Evolutionary conservation across 2,113 vertebrate genomes (phyloP), one percentile per base, ranked within the genome.

Genomic region (Caranx melampygus): DNA sequence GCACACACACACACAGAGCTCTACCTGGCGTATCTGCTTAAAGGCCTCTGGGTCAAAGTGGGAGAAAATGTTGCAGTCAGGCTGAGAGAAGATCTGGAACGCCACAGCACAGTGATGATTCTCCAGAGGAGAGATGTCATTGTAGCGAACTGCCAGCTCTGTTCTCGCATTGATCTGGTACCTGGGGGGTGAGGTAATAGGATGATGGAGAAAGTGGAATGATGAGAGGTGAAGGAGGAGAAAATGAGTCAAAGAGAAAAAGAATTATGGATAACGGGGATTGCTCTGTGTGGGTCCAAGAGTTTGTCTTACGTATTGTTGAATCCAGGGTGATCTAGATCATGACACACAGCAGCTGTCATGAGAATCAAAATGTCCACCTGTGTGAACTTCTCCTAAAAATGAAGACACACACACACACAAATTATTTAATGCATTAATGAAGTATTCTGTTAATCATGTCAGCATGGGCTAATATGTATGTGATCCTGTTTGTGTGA

Each of bases 21-120:
- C 5, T 15, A 99, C 97, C 96, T 99, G 97, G 61, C 96, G 91
- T 68, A 98, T 96, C 92, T 96, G 96, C 78, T 95, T 97, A 92
- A 98, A 98, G 57, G 93, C 92, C 3, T 98, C 97, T 0, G 94
- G 87, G 35, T 95, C 87, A 3, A 97, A 91, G 0, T 91, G 97
- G 88, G 94, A 92, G 86, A 98, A 97, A 75, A 99, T 98, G 93
- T 98, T 97, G 90, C 95, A 97, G 70, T 98, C 96, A 0, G 97
- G 96, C 88, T 94, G 96, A 3, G 96, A 94, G 79, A 97, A 93
- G 88, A 99, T 98, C 92, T 97, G 96, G 91, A 98, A 98, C 82
- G 97, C 97, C 84, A 98, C 95, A 2, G 97, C 96, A 6, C 97
- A 98, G 94, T 98, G 97, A 82, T 98, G 97, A 89, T 98, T 99